Conservation (phyloP, 2,113 vertebrate species). For the Neoarius graeffei region DNA sequence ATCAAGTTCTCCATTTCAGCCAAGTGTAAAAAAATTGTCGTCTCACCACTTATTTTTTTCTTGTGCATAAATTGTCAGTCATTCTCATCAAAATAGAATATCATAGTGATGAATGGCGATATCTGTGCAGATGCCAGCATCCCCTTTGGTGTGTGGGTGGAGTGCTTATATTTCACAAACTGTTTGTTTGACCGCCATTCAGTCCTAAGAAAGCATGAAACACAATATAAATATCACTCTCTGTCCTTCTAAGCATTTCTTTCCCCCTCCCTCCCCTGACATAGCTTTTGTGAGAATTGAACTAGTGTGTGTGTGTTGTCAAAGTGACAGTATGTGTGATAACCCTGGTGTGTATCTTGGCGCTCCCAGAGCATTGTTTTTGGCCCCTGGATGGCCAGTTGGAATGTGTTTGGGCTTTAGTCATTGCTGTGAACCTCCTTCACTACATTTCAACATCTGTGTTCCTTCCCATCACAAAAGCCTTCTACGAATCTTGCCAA, state of each 20-base stretch:
- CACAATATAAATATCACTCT: not conserved
- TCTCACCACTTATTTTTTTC: not conserved
- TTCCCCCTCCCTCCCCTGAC: too few relatives aligned
- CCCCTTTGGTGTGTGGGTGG: not conserved
- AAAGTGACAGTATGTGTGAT: slow-evolving; percentile 16
- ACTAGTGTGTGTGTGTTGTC: not conserved
- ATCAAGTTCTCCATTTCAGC: not conserved
- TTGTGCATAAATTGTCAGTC: not conserved
- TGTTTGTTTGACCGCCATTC: not conserved
- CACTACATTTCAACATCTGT: not conserved
- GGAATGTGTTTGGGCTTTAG: not conserved
- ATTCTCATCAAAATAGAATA: not conserved
- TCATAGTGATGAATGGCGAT: not conserved
- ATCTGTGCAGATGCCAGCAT: not conserved
- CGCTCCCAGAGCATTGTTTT: slow-evolving; percentile 1
- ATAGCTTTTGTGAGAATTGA: not conserved
- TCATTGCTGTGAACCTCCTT: not conserved
- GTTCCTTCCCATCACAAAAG: not conserved
- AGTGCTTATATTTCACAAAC: not conserved
- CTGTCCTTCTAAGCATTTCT: not conserved
- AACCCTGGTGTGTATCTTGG: slow-evolving; percentile 6
- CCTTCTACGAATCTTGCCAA: not conserved
- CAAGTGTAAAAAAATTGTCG: not conserved
- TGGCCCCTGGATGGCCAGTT: not conserved
- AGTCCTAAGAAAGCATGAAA: not conserved